These are phyloP conservation scores for Eupsittula cactorum DNA, from an alignment of 2,113 vertebrate genomes.

Conservation along the genomic window DNA sequence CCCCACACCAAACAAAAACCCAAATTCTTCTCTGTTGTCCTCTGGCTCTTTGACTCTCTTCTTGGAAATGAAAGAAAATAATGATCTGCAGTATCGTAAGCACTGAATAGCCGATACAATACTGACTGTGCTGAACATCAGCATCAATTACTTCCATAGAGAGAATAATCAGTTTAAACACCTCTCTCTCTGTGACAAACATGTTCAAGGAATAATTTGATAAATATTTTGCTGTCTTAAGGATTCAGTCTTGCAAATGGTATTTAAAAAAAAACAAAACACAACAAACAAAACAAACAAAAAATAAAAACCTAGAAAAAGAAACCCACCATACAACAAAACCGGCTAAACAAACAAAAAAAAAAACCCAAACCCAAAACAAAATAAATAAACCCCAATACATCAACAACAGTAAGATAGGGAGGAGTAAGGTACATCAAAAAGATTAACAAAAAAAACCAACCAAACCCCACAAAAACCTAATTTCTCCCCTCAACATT, in stretches of 20 bases:
- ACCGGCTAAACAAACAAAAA: neutral
- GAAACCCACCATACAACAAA: neutral
- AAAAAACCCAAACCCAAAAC: neutral
- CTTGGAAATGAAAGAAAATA: neutral
- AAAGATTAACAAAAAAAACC: neutral
- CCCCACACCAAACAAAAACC: fast-evolving
- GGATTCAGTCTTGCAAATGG: neutral
- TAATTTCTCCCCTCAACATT: neutral
- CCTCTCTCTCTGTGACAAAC: neutral
- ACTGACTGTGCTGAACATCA: neutral
- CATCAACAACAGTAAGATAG: neutral
- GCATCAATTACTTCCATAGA: neutral
- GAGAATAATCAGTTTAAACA: neutral
- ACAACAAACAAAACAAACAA: neutral
- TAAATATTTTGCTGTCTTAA: neutral
- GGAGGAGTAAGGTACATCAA: fast-evolving
- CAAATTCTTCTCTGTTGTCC: neutral
- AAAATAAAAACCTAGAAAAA: neutral
- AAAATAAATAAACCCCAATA: neutral
- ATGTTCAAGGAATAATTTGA: neutral
- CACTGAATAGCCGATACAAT: neutral
- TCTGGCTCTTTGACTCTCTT: neutral
- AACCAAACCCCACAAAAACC: neutral
- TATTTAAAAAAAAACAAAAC: neutral
- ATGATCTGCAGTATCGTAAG: neutral